Evolutionary conservation across 2,113 vertebrate species (phyloP).

Genomic region (Formicarius rufipectus): DNA sequence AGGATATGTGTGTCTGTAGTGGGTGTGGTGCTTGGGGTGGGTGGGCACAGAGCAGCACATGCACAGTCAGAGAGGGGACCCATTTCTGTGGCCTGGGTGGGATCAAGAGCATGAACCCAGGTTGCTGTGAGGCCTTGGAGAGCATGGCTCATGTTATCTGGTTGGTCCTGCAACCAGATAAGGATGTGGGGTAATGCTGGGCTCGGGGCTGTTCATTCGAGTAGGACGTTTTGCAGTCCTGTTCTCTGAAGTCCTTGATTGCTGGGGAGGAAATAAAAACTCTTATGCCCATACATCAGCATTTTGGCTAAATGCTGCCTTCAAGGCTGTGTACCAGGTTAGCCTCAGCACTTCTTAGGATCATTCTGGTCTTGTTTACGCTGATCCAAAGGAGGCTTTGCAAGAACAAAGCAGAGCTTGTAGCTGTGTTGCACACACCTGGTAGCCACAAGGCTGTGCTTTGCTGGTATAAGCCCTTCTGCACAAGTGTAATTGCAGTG

Average conservation of each 20-base stretch:
- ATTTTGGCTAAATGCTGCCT: slow-evolving; percentile 13
- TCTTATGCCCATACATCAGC: background rate
- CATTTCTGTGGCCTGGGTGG: background rate
- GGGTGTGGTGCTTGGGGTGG: background rate
- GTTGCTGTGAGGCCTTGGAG: background rate
- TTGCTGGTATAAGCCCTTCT: slow-evolving; percentile 45
- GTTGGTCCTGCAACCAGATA: background rate
- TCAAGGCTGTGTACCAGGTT: background rate
- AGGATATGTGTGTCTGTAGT: background rate
- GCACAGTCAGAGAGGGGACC: background rate
- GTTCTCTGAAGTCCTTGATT: background rate
- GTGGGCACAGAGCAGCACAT: background rate
- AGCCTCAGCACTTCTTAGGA: background rate
- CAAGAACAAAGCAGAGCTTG: slow-evolving; percentile 40
- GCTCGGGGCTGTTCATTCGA: background rate
- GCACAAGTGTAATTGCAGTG: slow-evolving; percentile 5
- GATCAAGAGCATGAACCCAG: background rate
- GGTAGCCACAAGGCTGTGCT: background rate
- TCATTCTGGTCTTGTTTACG: background rate
- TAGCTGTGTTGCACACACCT: background rate
- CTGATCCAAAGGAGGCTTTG: background rate
- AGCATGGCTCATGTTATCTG: background rate
- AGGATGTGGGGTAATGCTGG: background rate
- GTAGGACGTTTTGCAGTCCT: background rate
- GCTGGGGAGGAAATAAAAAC: background rate